Base-by-base conservation (phyloP, 2,797 vertebrate species). In the Erithacus rubecula region DNA sequence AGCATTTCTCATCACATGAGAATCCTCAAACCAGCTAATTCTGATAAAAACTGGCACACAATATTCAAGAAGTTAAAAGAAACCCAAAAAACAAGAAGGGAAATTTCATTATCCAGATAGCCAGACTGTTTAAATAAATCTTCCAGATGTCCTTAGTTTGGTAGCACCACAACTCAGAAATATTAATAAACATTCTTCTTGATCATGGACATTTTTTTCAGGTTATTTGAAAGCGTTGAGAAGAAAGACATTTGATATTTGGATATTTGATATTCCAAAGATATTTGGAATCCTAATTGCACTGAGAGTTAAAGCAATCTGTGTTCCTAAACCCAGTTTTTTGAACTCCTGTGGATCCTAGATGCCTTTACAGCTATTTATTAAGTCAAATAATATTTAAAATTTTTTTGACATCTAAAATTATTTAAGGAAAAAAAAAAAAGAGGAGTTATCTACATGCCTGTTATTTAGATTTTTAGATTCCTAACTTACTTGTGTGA, bases 361-460 rank as follows among this genome's bases (percentile, higher is more conserved):
- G 16, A 39, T n/a, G 3, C 37, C 27, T 64, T 49, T 67, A 80
- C 5, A 79, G 6, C 5, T 37, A 21, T 80, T 77, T 62, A 55
- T 79, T 6, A 39, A 80, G 30, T 36, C 30, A 0, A 53, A 11
- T 11, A 49, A n/a, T 12, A 29, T 68, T 64, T 39, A 1, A 5
- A 21, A 24, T 15, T 21, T 39, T 41, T 78, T 69, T 39, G 30
- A 24, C 12, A 46, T 41, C 24, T 37, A 64, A 53, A 70, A 56
- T 65, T 41, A 37, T 53, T 83, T 41, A 19, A 7, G 8, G 0
- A 0, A 2, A 12, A 23, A 53, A 39, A 44, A 21, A 76, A 44
- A 4, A 12, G 6, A 5, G 10, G 2, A 4, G 1, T 6, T 6
- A 4, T 47, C 23, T 52, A 29, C 29, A 72, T 22, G 6, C 0